These are phyloP conservation scores for Hyles euphorbiae DNA, from an alignment of 1,140 invertebrate genomes.

Conservation along the genomic window DNA sequence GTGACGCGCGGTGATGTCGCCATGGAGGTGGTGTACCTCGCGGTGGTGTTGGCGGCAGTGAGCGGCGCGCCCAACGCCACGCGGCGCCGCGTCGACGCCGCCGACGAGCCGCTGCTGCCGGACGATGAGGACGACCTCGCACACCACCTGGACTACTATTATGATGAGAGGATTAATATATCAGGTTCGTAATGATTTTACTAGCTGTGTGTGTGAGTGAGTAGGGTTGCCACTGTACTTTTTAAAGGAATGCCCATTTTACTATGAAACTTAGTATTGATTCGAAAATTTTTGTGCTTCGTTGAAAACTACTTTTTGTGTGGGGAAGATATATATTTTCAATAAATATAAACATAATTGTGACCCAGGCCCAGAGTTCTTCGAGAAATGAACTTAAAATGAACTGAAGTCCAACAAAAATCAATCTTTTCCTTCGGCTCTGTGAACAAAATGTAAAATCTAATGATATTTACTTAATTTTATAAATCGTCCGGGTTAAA, in stretches of 20 bases:
- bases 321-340: too few species aligned
- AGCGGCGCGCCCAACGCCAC: conserved; percentile 59
- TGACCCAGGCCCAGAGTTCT: too few species aligned
- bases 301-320: too few species aligned
- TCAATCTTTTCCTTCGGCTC: too few species aligned
- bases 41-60: conserved; percentile 61
- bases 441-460: too few species aligned
- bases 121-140: conserved; percentile 47
- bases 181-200: conserved; percentile 38
- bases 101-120: conserved; percentile 24
- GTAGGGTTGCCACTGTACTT: background rate
- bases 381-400: too few species aligned
- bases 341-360: too few species aligned
- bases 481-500: too few species aligned
- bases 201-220: background rate
- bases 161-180: conserved; percentile 62
- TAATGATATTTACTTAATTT: too few species aligned
- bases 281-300: too few species aligned
- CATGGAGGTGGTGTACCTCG: conserved; percentile 61
- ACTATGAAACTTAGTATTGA: too few species aligned
- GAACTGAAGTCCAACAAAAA: too few species aligned
- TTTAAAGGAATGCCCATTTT: background rate
- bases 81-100: conserved; percentile 41
- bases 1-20: conserved; percentile 61
- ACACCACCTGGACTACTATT: conserved; percentile 52